Percentiles rank a stretch among this genome's conserved stretches.
Evolutionary conservation across 1,140 invertebrate genomes (phyloP).

Genomic region (Eubasilissa regina): DNA sequence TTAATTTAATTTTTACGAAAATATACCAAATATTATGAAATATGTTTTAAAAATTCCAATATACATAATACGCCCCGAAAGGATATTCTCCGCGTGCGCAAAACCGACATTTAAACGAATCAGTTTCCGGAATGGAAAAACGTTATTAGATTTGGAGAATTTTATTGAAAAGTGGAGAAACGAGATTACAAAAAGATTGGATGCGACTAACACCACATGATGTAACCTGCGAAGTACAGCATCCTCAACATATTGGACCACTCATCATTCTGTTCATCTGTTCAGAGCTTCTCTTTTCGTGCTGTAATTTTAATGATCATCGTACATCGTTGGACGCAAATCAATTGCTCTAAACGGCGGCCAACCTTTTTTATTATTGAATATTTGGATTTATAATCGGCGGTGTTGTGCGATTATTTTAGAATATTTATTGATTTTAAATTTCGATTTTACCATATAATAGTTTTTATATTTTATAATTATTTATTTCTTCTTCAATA

Average conservation of each 20-base stretch:
- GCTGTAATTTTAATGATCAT: background rate
- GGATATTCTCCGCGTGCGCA: too few relatives aligned
- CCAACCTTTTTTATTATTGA: too few relatives aligned
- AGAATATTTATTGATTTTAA: too few relatives aligned
- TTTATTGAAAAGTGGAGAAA: constrained; percentile 16
- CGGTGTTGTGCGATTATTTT: too few relatives aligned
- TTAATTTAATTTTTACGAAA: too few relatives aligned
- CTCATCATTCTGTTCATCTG: background rate
- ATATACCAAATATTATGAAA: too few relatives aligned
- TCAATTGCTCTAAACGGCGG: background rate
- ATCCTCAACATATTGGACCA: constrained; percentile 9
- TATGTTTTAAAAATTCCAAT: too few relatives aligned
- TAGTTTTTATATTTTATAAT: too few relatives aligned
- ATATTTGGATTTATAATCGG: too few relatives aligned
- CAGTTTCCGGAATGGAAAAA: constrained; percentile 19
- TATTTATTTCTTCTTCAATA: too few relatives aligned
- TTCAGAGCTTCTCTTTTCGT: background rate
- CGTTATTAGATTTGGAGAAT: constrained; percentile 23
- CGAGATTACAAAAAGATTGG: background rate
- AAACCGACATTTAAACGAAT: background rate
- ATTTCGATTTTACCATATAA: too few relatives aligned
- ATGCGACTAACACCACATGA: constrained; percentile 1
- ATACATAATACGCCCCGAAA: too few relatives aligned
- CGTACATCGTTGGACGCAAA: background rate
- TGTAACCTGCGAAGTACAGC: background rate